Evolutionary conservation across 2,113 vertebrate species (phyloP).

Genomic region (Delphinus delphis): DNA sequence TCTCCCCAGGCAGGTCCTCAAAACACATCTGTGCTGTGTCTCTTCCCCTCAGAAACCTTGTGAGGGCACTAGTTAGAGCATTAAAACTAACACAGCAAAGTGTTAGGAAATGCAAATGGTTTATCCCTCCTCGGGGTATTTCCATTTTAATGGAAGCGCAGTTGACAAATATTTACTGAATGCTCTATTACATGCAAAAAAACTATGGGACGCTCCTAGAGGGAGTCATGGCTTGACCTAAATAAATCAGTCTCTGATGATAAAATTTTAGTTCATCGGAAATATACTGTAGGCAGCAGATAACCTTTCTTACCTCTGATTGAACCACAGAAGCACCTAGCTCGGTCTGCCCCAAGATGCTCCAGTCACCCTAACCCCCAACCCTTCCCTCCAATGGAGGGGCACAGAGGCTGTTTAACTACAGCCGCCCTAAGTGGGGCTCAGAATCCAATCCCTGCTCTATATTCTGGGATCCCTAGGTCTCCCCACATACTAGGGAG

Average conservation of each 20-base stretch:
- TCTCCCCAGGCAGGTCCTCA: not conserved
- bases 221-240: conserved; percentile 16
- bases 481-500: not conserved
- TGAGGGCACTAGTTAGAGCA: conserved; percentile 40
- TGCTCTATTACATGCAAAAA: conserved; percentile 55
- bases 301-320: not conserved
- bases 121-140: conserved; percentile 43
- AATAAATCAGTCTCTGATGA: conserved; percentile 51
- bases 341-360: not conserved
- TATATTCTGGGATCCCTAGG: not conserved
- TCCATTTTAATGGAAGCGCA: conserved; percentile 53
- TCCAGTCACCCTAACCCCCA: too few species aligned
- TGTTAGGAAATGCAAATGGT: conserved; percentile 26
- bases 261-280: not conserved
- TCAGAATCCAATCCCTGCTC: not conserved
- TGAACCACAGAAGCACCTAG: not conserved
- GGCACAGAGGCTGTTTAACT: not conserved
- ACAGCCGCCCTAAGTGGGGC: not conserved
- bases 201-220: conserved; percentile 41
- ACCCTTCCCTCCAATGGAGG: not conserved
- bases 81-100: conserved; percentile 42
- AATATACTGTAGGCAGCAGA: not conserved
- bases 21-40: not conserved
- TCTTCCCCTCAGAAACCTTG: not conserved
- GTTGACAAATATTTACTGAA: conserved; percentile 71